Evolutionary conservation across 2,888 invertebrate genomes (phyloP).

Genomic region (Aradus depressus): DNA sequence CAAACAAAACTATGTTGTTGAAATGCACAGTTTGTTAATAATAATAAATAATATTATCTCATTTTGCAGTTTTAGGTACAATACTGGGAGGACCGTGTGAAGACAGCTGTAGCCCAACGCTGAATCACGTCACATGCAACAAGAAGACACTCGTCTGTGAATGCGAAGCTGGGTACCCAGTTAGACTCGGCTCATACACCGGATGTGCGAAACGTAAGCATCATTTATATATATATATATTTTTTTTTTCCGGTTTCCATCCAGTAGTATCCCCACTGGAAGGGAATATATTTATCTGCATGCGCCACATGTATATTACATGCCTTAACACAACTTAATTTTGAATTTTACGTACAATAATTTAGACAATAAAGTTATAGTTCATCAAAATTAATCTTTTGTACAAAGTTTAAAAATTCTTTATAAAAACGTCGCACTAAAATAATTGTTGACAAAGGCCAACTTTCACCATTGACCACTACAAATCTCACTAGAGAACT

Average conservation of each 20-base stretch:
- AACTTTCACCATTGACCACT: no score
- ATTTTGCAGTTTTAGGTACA: constrained; percentile 44
- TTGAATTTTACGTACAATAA: no score
- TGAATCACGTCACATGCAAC: constrained; percentile 62
- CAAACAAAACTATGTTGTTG: not conserved
- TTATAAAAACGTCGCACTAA: no score
- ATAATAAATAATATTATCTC: not conserved
- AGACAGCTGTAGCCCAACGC: constrained; percentile 55
- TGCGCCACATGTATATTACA: no score
- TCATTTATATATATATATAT: constrained; percentile 8
- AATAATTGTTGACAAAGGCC: no score
- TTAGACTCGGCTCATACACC: constrained; percentile 58
- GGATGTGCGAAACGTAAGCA: constrained; percentile 77
- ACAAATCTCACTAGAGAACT: no score
- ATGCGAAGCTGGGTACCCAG: constrained; percentile 73
- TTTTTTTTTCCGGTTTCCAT: not conserved
- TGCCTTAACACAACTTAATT: no score
- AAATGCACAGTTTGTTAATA: not conserved
- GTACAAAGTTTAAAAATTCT: no score
- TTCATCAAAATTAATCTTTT: no score
- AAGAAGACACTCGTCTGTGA: constrained; percentile 55
- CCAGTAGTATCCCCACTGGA: no score
- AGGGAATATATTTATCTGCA: no score
- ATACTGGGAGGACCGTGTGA: constrained; percentile 73
- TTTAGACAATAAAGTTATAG: no score